These are phyloP conservation scores for Drosophila bocqueti DNA, from an alignment of 1,140 invertebrate genomes.

Conservation along the genomic window DNA sequence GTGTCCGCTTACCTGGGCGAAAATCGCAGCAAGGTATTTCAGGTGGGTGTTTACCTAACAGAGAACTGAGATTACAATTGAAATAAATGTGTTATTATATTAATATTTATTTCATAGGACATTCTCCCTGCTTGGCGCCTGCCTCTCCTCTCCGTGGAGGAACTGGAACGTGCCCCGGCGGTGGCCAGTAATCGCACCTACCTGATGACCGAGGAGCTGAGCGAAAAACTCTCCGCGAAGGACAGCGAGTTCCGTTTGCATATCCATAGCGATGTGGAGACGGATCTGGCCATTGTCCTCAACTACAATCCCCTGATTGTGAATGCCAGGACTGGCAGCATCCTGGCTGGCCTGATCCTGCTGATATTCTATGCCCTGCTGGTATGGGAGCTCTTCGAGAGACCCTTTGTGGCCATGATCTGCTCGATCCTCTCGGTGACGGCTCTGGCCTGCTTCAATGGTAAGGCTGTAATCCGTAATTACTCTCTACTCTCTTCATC, in stretches of 20 bases:
- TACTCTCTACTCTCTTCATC: background rate
- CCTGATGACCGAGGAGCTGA: slow-evolving; percentile 55
- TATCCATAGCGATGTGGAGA: slow-evolving; percentile 56
- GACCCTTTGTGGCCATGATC: slow-evolving; percentile 91
- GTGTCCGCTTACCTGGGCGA: slow-evolving; percentile 38
- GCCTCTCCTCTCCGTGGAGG: slow-evolving; percentile 50
- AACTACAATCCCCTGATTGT: slow-evolving; percentile 87
- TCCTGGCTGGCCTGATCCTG: slow-evolving; percentile 89
- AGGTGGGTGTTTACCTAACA: slow-evolving; percentile 34
- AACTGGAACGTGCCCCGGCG: slow-evolving; percentile 52
- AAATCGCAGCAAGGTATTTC: slow-evolving; percentile 52
- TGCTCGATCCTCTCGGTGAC: slow-evolving; percentile 90
- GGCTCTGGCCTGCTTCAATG: slow-evolving; percentile 88
- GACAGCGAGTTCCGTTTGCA: slow-evolving; percentile 57
- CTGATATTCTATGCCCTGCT: slow-evolving; percentile 90
- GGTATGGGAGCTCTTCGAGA: slow-evolving; percentile 91
- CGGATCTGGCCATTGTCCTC: slow-evolving; percentile 70
- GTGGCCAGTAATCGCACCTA: slow-evolving; percentile 70
- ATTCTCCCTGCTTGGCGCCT: slow-evolving; percentile 69
- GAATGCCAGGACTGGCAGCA: slow-evolving; percentile 87
- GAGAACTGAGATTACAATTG: background rate
- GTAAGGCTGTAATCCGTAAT: slow-evolving; percentile 2
- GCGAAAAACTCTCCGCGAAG: slow-evolving; percentile 26
- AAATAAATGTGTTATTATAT: too few relatives aligned
- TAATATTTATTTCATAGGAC: slow-evolving; percentile 35